Conservation (phyloP, 2,113 vertebrate species). For the Pelodiscus sinensis region DNA sequence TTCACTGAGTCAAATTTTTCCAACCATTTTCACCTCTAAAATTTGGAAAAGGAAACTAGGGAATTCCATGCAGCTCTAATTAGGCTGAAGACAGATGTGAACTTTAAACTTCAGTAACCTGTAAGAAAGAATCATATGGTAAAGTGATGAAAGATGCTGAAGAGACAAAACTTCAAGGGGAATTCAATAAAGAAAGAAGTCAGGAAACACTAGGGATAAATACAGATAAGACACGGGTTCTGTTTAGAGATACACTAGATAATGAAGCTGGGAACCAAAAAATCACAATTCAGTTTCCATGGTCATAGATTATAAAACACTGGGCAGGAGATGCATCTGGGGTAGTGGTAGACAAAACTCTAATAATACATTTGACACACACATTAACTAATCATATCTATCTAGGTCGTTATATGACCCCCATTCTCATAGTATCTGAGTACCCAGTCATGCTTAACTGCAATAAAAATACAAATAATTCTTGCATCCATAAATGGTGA, state of each 20-base stretch:
- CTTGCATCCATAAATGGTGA: not conserved
- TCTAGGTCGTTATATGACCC: not conserved
- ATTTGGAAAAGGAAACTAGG: not conserved
- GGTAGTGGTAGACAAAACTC: not conserved
- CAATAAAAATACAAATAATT: not conserved
- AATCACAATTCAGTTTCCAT: not conserved
- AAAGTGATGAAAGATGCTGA: not conserved
- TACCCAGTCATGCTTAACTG: not conserved
- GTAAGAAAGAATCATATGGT: not conserved
- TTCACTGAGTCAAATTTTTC: not conserved
- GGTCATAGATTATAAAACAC: not conserved
- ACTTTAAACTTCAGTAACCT: not conserved
- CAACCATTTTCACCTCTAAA: not conserved
- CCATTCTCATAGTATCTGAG: not conserved
- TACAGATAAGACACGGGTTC: not conserved
- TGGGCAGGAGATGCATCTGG: not conserved
- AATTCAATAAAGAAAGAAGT: not conserved
- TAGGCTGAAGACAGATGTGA: not conserved
- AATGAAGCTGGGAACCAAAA: not conserved
- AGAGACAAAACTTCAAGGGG: not conserved
- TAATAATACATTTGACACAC: not conserved
- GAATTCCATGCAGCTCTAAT: not conserved
- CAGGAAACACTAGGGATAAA: not conserved
- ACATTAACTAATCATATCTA: not conserved
- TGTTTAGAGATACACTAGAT: not conserved